phyloP scores from a whole-genome alignment of 1,140 invertebrate genomes.

The Eumeta japonica region DNA sequence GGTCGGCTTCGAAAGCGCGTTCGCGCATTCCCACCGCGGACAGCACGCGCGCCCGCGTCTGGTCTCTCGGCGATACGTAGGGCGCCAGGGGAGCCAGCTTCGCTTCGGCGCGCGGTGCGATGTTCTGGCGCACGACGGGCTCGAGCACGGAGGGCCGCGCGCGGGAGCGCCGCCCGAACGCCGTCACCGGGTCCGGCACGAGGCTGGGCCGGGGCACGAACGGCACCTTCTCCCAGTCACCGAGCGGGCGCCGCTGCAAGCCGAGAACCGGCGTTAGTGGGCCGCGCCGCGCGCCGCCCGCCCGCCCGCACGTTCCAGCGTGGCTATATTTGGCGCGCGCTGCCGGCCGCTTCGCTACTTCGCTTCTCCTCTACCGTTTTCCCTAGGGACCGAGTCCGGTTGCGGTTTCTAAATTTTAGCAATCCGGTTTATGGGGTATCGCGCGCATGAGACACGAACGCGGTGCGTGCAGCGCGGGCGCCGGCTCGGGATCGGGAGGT shows the following conservation, averaged over 20 bases:
- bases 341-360: slow-evolving; percentile 33
- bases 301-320: slow-evolving; percentile 36
- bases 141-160: slow-evolving; percentile 32
- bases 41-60: slow-evolving; percentile 61
- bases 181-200: slow-evolving; percentile 77
- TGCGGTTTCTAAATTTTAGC: no score
- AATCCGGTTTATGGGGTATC: no score
- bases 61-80: slow-evolving; percentile 64
- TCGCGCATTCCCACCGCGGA: slow-evolving; percentile 55
- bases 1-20: slow-evolving; percentile 56
- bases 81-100: slow-evolving; percentile 60
- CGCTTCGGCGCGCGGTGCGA: slow-evolving; percentile 58
- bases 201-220: slow-evolving; percentile 78
- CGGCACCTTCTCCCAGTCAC: slow-evolving; percentile 83
- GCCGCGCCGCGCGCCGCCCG: slow-evolving; percentile 17
- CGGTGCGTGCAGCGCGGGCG: slow-evolving; percentile 38
- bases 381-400: slow-evolving; percentile 23
- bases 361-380: slow-evolving; percentile 16
- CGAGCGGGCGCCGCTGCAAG: slow-evolving; percentile 71
- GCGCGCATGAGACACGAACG: slow-evolving; percentile 20
- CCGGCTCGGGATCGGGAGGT: no score
- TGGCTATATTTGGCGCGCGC: slow-evolving; percentile 53
- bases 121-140: slow-evolving; percentile 53
- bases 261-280: slow-evolving; percentile 53
- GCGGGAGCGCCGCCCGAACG: slow-evolving; percentile 65